phyloP scores from a whole-genome alignment of 2,888 invertebrate genomes.

The Orgyia antiqua region DNA sequence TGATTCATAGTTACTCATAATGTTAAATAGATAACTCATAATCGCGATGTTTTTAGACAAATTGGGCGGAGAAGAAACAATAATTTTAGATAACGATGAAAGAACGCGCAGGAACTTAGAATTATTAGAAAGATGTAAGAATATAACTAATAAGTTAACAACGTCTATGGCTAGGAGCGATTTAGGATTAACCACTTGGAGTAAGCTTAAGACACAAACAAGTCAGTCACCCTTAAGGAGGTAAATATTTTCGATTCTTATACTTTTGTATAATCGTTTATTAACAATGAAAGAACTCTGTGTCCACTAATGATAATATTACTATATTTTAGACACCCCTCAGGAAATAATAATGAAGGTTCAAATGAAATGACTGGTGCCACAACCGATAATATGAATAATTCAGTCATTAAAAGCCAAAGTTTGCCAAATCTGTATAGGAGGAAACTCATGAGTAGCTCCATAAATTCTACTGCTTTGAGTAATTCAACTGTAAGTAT shows the following conservation, averaged over 20 bases:
- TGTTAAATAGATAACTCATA: constrained; percentile 32
- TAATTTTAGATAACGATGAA: constrained; percentile 70
- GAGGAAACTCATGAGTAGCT: constrained; percentile 73
- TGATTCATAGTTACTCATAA: constrained; percentile 40
- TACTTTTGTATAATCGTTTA: background rate
- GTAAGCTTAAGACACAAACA: constrained; percentile 87
- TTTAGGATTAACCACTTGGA: constrained; percentile 93
- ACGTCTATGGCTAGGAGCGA: constrained; percentile 93
- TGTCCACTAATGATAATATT: background rate
- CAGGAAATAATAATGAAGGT: constrained; percentile 85
- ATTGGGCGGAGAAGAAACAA: constrained; percentile 60
- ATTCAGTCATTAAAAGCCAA: constrained; percentile 83
- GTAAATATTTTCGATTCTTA: constrained; percentile 41
- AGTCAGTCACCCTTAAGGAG: constrained; percentile 81
- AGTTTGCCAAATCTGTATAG: constrained; percentile 87
- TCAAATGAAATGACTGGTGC: constrained; percentile 73
- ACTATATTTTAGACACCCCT: constrained; percentile 80
- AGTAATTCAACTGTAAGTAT: constrained; percentile 84
- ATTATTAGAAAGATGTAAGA: constrained; percentile 75
- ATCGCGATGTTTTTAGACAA: constrained; percentile 57
- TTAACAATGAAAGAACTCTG: background rate
- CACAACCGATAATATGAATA: constrained; percentile 74
- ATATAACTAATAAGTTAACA: constrained; percentile 77
- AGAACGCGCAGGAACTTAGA: constrained; percentile 78
- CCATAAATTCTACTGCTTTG: constrained; percentile 74